Evolutionary conservation across 1,140 invertebrate species (phyloP).

Genomic region (Achroia grisella): DNA sequence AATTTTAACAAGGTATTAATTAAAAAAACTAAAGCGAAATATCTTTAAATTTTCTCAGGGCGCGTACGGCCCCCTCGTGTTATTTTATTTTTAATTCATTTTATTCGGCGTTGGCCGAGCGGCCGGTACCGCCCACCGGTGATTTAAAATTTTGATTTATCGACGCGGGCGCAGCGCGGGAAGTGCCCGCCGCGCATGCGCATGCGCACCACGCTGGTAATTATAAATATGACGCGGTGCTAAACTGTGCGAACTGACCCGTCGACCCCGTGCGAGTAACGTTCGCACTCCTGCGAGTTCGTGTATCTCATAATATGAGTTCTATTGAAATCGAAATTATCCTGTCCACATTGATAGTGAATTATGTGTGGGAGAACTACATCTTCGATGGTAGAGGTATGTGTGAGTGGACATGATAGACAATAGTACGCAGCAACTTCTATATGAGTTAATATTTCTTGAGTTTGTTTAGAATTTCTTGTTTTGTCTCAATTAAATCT

Average conservation of each 20-base stretch:
- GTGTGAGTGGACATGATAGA: too few relatives aligned
- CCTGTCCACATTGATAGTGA: too few relatives aligned
- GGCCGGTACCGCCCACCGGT: constrained; percentile 58
- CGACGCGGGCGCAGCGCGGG: constrained; percentile 40
- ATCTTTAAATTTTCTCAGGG: constrained; percentile 69
- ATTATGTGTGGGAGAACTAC: too few relatives aligned
- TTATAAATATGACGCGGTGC: constrained; percentile 70
- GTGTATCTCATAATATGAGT: neutral
- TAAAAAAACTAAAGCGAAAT: constrained; percentile 72
- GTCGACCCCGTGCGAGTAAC: constrained; percentile 29
- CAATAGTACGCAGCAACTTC: too few relatives aligned
- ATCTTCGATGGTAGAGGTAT: too few relatives aligned
- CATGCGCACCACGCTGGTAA: constrained; percentile 32
- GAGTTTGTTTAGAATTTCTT: too few relatives aligned
- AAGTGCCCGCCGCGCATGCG: constrained; percentile 31
- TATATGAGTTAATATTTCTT: too few relatives aligned
- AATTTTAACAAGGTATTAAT: constrained; percentile 74
- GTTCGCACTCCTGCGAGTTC: constrained; percentile 22
- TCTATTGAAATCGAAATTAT: too few relatives aligned
- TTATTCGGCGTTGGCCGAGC: constrained; percentile 63
- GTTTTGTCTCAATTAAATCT: too few relatives aligned
- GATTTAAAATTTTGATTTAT: constrained; percentile 74
- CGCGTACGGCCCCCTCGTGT: constrained; percentile 43
- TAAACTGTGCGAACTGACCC: constrained; percentile 61
- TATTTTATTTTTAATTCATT: constrained; percentile 71